Conservation (phyloP, 2,113 vertebrate genomes). For the Ovibos moschatus region DNA sequence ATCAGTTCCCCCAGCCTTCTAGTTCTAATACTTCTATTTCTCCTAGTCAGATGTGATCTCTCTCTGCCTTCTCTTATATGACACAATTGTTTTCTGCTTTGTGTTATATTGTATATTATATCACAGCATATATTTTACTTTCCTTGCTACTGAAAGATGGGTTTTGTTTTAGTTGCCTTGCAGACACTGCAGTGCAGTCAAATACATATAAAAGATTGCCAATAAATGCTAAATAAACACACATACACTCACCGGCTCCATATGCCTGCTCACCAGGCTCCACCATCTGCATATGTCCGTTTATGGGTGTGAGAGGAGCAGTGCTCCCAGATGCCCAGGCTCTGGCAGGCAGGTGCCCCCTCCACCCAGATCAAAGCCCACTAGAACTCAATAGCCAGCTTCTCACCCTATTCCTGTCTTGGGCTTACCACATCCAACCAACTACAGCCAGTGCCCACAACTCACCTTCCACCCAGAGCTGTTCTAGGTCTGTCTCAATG, state of each 20-base stretch:
- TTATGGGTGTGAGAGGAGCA: background rate
- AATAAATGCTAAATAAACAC: background rate
- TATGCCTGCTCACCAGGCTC: background rate
- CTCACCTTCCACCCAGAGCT: slow-evolving; percentile 99
- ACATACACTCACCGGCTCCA: background rate
- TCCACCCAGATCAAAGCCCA: background rate
- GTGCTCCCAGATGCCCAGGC: background rate
- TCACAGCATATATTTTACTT: background rate
- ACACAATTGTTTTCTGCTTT: background rate
- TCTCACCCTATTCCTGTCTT: background rate
- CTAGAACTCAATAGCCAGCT: background rate
- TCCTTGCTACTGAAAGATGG: slow-evolving; percentile 20
- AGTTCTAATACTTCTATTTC: background rate
- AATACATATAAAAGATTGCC: background rate
- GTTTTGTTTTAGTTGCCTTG: background rate
- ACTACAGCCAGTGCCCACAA: background rate
- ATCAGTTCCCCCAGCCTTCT: background rate
- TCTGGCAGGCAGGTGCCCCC: background rate
- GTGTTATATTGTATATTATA: background rate
- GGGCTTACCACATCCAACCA: background rate
- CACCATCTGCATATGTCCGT: background rate
- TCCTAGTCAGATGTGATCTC: background rate
- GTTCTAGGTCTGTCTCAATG: slow-evolving; percentile 97
- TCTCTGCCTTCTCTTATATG: background rate
- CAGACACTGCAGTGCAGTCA: background rate